Conservation (phyloP, 64 coral and sea anemone species). For the Actinia equina region DNA sequence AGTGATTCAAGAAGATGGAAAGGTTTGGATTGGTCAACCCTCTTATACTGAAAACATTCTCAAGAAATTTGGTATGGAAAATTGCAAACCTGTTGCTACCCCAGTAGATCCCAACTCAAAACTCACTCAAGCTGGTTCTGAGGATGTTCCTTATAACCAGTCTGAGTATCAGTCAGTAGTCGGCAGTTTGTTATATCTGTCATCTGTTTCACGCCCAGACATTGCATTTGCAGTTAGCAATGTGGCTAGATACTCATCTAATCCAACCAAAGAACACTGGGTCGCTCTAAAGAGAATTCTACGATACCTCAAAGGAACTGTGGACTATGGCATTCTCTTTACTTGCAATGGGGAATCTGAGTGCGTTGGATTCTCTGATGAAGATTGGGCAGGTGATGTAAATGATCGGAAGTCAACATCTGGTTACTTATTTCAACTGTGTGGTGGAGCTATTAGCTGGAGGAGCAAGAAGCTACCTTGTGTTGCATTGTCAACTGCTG, state of each 20-base stretch:
- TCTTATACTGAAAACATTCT: conserved; percentile 19
- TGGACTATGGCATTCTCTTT: conserved; percentile 36
- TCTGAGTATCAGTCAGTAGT: conserved; percentile 46
- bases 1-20: conserved; percentile 26
- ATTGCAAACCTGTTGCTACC: conserved; percentile 39
- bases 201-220: conserved; percentile 31
- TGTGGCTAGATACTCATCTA: conserved; percentile 27
- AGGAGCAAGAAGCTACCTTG: conserved; percentile 17
- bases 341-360: conserved; percentile 9
- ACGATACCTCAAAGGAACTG: conserved; percentile 41
- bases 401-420: conserved; percentile 30
- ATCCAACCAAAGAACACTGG: conserved; percentile 48
- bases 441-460: conserved; percentile 30
- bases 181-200: conserved; percentile 26
- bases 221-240: conserved; percentile 29
- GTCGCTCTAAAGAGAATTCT: conserved; percentile 28
- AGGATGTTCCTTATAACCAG: too few relatives aligned
- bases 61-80: conserved; percentile 48
- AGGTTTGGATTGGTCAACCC: conserved; percentile 31
- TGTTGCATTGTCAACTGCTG: conserved; percentile 32
- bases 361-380: conserved; percentile 36
- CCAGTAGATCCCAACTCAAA: too few relatives aligned
- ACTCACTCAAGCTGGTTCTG: too few relatives aligned
- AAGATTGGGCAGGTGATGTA: conserved; percentile 50
- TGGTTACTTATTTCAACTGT: conserved; percentile 40